Percentiles rank a stretch among this genome's conserved stretches.
Evolutionary conservation across 1,140 invertebrate species (phyloP).

Genomic region (Harlomillsia oculata): DNA sequence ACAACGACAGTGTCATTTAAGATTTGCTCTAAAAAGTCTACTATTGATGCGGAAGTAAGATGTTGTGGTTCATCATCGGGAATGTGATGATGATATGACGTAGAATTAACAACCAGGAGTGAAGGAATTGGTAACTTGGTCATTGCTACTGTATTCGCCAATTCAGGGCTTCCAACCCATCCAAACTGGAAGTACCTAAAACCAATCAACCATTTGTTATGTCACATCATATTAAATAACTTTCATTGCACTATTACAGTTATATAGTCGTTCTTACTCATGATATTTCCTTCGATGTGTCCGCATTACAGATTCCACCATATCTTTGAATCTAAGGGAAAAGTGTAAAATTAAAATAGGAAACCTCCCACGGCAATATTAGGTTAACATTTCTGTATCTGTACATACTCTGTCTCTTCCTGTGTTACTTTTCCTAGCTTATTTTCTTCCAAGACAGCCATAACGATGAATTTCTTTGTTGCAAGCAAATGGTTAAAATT

Average conservation of each 20-base stretch:
- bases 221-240: background rate
- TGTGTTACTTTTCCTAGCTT: constrained; percentile 67
- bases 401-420: constrained; percentile 58
- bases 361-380: constrained; percentile 6
- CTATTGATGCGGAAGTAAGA: constrained; percentile 66
- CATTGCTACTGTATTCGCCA: constrained; percentile 87
- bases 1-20: constrained; percentile 37
- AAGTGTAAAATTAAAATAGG: constrained; percentile 17
- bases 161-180: constrained; percentile 68
- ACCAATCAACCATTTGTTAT: background rate
- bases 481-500: constrained; percentile 69
- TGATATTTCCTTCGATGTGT: constrained; percentile 67
- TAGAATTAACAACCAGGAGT: constrained; percentile 78
- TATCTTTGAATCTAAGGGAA: constrained; percentile 56
- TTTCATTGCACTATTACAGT: background rate
- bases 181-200: constrained; percentile 71
- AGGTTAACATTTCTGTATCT: background rate
- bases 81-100: constrained; percentile 79
- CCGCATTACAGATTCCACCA: constrained; percentile 71
- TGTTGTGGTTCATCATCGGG: constrained; percentile 71
- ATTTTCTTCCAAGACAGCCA: constrained; percentile 79
- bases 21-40: constrained; percentile 40
- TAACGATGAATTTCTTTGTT: constrained; percentile 67
- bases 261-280: constrained; percentile 45
- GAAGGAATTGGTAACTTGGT: constrained; percentile 68